phyloP scores from a whole-genome alignment of 2,797 vertebrate genomes.

The Sebastes aleutianus region DNA sequence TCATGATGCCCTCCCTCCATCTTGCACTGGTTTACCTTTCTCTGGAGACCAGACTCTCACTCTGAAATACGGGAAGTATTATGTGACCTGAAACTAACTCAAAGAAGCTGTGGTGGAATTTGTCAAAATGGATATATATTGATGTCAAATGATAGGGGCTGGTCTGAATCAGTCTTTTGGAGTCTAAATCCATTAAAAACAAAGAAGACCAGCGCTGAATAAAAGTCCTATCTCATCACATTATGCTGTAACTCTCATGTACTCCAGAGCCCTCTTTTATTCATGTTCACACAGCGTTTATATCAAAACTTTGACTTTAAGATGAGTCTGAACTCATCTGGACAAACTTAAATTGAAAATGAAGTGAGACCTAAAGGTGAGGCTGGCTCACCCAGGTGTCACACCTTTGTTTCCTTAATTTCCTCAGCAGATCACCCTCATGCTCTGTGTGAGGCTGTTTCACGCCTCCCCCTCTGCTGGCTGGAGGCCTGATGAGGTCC shows the following conservation, averaged over 20 bases:
- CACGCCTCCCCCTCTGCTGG: constrained; percentile 40
- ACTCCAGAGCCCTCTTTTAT: background rate
- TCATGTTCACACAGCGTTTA: background rate
- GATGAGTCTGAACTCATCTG: constrained; percentile 45
- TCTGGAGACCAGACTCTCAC: constrained; percentile 40
- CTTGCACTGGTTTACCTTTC: constrained; percentile 57
- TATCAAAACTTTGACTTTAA: background rate
- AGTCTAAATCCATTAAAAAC: constrained; percentile 48
- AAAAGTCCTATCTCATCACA: constrained; percentile 3
- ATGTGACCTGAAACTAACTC: constrained; percentile 65
- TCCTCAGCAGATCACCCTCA: constrained; percentile 53
- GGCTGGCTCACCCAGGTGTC: constrained; percentile 61
- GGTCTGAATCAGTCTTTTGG: constrained; percentile 47
- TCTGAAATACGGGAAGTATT: constrained; percentile 67
- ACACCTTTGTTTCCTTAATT: constrained; percentile 75
- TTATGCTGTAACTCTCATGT: background rate
- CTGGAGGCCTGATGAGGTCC: constrained; percentile 68
- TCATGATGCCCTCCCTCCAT: constrained; percentile 44
- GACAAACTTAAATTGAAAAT: constrained; percentile 47
- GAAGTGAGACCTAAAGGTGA: constrained; percentile 53
- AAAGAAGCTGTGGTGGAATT: constrained; percentile 75
- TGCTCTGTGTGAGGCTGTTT: constrained; percentile 57
- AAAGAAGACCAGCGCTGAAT: constrained; percentile 37
- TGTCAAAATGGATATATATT: constrained; percentile 62
- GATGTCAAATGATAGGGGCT: constrained; percentile 53